A percentile compares a stretch with the other conserved stretches of the same genome.
phyloP scores from a whole-genome alignment of 2,888 invertebrate genomes.

The Dynastes maya region DNA sequence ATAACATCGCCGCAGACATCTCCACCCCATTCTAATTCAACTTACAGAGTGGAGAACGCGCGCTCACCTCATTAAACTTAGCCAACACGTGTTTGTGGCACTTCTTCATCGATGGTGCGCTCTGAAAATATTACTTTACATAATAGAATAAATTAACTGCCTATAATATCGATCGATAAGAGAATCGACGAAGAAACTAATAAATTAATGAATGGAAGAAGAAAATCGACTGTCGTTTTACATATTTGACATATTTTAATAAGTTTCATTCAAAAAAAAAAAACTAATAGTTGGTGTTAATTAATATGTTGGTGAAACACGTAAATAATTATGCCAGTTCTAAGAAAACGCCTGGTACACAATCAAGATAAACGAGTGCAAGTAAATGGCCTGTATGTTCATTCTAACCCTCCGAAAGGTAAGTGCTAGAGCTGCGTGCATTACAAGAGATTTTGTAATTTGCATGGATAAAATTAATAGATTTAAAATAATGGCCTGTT shows the following conservation, averaged over 20 bases:
- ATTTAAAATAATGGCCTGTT: too few relatives aligned
- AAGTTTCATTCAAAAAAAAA: conserved; percentile 12
- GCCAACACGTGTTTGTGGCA: conserved; percentile 30
- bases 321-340: conserved; percentile 58
- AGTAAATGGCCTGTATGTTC: conserved; percentile 74
- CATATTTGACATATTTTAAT: not conserved
- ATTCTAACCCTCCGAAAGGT: conserved; percentile 79
- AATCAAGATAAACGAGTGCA: conserved; percentile 56
- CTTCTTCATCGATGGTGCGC: not conserved
- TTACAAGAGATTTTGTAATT: not conserved
- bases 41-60: conserved; percentile 41
- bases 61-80: conserved; percentile 40
- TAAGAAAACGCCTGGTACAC: conserved; percentile 55
- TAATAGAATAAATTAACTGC: conserved; percentile 5
- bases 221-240: not conserved
- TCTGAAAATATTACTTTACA: conserved; percentile 1
- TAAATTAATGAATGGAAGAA: not conserved
- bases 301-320: conserved; percentile 44
- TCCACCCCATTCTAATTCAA: conserved; percentile 48
- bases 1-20: conserved; percentile 51
- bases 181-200: not conserved
- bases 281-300: conserved; percentile 10
- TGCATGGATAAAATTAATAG: not conserved
- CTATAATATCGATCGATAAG: not conserved
- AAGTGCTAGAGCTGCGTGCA: conserved; percentile 61